phyloP scores from a whole-genome alignment of 2,797 vertebrate genomes.

The Leptoclinus maculatus region DNA sequence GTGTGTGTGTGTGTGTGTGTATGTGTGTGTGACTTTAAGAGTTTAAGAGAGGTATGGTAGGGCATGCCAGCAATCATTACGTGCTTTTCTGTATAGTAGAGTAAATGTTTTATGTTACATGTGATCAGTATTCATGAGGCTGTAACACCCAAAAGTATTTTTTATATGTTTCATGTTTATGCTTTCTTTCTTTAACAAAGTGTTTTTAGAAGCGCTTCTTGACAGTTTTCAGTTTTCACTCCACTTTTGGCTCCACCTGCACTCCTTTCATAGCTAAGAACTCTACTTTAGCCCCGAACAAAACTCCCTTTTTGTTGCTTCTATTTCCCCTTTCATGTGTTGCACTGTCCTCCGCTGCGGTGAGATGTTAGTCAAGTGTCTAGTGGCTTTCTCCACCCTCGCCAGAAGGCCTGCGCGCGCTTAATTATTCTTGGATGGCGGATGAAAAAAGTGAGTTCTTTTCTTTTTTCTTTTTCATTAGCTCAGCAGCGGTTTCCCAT shows the following conservation, averaged over 20 bases:
- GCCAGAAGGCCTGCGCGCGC: constrained; percentile 72
- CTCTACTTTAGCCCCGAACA: constrained; percentile 10
- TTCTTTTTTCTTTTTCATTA: constrained; percentile 68
- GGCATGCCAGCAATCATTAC: not conserved
- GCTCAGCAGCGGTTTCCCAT: constrained; percentile 80
- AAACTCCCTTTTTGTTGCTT: constrained; percentile 3
- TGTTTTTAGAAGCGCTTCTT: not conserved
- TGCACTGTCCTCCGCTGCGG: constrained; percentile 49
- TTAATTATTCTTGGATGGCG: constrained; percentile 84
- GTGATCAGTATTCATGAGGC: not conserved
- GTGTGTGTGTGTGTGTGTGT: not conserved
- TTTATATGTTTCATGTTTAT: not conserved
- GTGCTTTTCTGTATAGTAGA: not conserved
- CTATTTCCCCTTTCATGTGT: constrained; percentile 14
- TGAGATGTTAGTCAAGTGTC: constrained; percentile 70
- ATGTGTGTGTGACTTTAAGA: not conserved
- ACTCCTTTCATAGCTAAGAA: constrained; percentile 18
- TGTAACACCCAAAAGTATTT: not conserved
- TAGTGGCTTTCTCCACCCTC: constrained; percentile 76
- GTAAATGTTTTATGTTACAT: not conserved
- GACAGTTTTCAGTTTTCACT: constrained; percentile 3
- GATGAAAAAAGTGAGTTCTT: constrained; percentile 58
- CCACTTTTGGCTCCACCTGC: constrained; percentile 19
- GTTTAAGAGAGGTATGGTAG: not conserved
- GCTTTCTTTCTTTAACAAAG: constrained; percentile 5